A percentile compares a stretch with the other conserved stretches of the same genome.
Evolutionary conservation across 2,113 vertebrate species (phyloP).

Genomic region (Parotia lawesii): DNA sequence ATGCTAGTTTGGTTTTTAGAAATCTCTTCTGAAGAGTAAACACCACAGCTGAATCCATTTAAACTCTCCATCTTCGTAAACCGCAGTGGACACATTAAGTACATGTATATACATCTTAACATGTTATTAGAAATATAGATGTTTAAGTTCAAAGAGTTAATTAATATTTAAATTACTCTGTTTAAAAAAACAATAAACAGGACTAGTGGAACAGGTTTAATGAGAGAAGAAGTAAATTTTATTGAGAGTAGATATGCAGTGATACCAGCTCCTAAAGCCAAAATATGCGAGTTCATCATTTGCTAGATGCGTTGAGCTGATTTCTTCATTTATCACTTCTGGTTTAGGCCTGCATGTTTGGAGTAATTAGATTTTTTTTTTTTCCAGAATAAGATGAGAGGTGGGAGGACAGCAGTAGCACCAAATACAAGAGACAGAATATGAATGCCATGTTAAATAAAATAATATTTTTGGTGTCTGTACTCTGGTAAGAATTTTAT

Average conservation of each 20-base stretch:
- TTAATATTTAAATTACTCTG: background rate
- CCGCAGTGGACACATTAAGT: background rate
- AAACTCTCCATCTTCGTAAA: background rate
- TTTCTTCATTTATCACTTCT: background rate
- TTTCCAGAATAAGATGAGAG: background rate
- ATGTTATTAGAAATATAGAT: background rate
- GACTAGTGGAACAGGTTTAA: conserved; percentile 31
- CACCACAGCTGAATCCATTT: background rate
- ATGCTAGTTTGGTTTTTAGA: background rate
- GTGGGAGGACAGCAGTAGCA: background rate
- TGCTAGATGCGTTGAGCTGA: background rate
- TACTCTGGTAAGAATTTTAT: background rate
- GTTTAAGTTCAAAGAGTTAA: conserved; percentile 8
- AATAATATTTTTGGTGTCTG: background rate
- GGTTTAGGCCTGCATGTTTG: background rate
- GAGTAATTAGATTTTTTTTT: background rate
- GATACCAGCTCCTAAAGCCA: background rate
- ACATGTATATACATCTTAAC: background rate
- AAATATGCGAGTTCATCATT: background rate
- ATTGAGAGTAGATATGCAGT: background rate
- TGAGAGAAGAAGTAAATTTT: background rate
- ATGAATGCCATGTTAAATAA: background rate
- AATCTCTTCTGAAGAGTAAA: background rate
- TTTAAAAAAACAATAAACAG: background rate
- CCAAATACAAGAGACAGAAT: background rate